A percentile compares a stretch with the other conserved stretches of the same genome.
phyloP scores from a whole-genome alignment of 2,888 invertebrate genomes.

The Brassicogethes aeneus region DNA sequence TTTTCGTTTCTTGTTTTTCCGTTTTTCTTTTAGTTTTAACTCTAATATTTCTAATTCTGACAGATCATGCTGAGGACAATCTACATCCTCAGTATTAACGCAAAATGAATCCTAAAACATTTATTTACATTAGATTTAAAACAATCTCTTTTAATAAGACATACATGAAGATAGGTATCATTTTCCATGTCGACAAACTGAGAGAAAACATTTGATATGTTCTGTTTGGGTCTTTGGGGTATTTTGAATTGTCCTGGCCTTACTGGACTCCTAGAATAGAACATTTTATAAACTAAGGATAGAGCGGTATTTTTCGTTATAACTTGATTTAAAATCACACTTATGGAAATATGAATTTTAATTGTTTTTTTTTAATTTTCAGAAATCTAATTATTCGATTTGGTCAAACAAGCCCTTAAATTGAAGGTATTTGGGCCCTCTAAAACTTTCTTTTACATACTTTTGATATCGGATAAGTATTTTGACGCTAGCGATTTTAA shows the following conservation, averaged over 20 bases:
- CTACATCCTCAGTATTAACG: constrained; percentile 50
- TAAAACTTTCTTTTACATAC: too few relatives aligned
- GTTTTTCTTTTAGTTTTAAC: constrained; percentile 42
- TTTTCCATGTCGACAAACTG: constrained; percentile 28
- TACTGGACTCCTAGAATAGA: constrained; percentile 47
- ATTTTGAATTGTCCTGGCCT: constrained; percentile 50
- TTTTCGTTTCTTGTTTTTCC: constrained; percentile 28
- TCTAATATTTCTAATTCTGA: constrained; percentile 57
- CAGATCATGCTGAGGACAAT: constrained; percentile 41
- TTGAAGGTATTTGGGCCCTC: too few relatives aligned
- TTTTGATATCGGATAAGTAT: too few relatives aligned
- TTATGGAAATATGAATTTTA: too few relatives aligned
- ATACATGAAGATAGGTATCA: constrained; percentile 34
- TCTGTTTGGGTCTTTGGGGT: constrained; percentile 40
- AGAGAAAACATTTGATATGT: constrained; percentile 30
- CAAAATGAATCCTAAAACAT: constrained; percentile 56
- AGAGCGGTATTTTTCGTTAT: too few relatives aligned
- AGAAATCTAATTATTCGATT: too few relatives aligned
- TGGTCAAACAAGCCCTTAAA: too few relatives aligned
- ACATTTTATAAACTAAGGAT: constrained; percentile 1
- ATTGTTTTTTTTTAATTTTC: too few relatives aligned
- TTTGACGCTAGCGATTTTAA: too few relatives aligned
- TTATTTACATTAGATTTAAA: background rate
- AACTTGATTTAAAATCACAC: too few relatives aligned
- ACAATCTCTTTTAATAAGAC: constrained; percentile 8